phyloP scores from a whole-genome alignment of 2,888 invertebrate genomes.

The Operophtera brumata region DNA sequence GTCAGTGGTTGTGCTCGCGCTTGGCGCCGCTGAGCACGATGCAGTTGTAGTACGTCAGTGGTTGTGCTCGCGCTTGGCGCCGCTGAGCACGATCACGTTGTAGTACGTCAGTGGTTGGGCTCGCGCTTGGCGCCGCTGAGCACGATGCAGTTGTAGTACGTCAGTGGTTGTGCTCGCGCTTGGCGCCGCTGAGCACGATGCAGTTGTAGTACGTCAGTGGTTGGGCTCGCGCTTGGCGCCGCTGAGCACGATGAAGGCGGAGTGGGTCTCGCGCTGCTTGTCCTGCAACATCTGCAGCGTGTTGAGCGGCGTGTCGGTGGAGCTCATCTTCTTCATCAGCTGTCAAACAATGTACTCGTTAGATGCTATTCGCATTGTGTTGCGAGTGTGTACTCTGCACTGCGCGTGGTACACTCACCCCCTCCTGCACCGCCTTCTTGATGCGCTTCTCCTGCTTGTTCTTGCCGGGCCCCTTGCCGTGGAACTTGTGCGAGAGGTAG shows the following conservation, averaged over 20 bases:
- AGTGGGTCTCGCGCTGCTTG: constrained; percentile 96
- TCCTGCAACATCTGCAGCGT: constrained; percentile 96
- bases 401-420: too few species aligned
- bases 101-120: constrained; percentile 39
- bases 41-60: constrained; percentile 95
- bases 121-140: constrained; percentile 91
- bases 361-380: not conserved
- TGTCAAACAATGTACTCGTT: constrained; percentile 44
- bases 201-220: constrained; percentile 35
- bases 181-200: too few species aligned
- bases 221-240: constrained; percentile 85
- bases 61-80: constrained; percentile 86
- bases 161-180: not conserved
- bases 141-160: constrained; percentile 94
- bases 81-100: not conserved
- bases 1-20: constrained; percentile 57
- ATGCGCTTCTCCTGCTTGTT: constrained; percentile 98
- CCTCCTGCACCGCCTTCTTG: constrained; percentile 96
- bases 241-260: constrained; percentile 95
- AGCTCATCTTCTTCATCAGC: constrained; percentile 98
- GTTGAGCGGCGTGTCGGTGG: constrained; percentile 97
- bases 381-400: too few species aligned
- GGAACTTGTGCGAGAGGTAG: constrained; percentile 98
- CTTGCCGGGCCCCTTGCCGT: constrained; percentile 99
- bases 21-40: constrained; percentile 95